Evolutionary conservation across 2,797 vertebrate species (phyloP), one percentile per base, ranked within the genome.

Genomic region (Hylomyscus alleni): DNA sequence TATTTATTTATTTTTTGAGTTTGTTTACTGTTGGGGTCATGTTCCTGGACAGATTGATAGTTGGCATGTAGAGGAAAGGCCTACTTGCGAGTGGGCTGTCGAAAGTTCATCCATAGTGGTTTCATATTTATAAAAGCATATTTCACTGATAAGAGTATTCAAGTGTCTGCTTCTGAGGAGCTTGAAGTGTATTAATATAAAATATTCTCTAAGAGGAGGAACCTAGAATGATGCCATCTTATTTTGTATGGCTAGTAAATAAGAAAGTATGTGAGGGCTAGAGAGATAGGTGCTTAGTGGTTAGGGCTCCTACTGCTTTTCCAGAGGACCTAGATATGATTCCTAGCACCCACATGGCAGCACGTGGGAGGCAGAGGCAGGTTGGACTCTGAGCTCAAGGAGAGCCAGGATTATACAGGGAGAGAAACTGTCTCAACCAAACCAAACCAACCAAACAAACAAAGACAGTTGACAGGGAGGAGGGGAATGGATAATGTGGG

Each of bases 61-160:
- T 95, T 83, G 69, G 2, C 77, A 60, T 24, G 10, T 22, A 89
- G 47, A 67, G 8, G 50, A 77, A 95, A 54, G 73, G 50, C 91
- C 20, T 2, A 83, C 52, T 89, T 73, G 29, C 10, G 37, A 77
- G 65, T 85, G 52, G 31, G 44, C 34, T 77, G 37, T 92, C 73
- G 91, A 72, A 77, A 94, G 22, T 65, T 95, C 1, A 52, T 75
- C 22, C 19, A 47, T 62, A 80, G 62, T 96, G 85, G 44, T 93
- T 95, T 96, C 89, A 37, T 29, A 90, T 44, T 83, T 75, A 54
- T 11, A 89, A 78, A 93, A 84, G 34, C 34, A 54, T 95, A 37
- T 78, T 92, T 7, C 29, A 31, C 37, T 77, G 69, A 60, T 89
- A 93, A 94, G 58, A 47, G 20, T 44, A 20, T 47, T 29, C 26